Base-by-base conservation (phyloP, 2,797 vertebrate genomes). In the Varecia variegata region DNA sequence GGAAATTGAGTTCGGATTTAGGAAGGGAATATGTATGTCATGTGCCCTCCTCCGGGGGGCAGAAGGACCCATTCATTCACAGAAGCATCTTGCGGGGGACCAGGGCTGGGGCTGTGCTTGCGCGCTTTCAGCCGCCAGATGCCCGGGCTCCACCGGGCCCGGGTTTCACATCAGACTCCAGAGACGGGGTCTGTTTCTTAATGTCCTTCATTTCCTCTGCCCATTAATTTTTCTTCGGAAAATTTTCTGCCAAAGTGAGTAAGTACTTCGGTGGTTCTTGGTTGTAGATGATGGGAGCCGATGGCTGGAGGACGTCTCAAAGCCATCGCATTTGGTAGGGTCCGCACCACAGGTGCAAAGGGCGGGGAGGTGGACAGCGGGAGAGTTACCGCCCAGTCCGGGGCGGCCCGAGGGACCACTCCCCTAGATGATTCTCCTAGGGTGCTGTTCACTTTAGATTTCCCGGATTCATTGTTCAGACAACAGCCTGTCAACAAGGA, bases 181-280 rank as follows among this genome's bases (percentile, higher is more conserved):
- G 40, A 60, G 47, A 88, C 65, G 0, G 35, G 18, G 14, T 94
- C 65, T 93, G 27, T 45, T 88, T 94, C 38, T 70, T 88, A 45
- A 76, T 20, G 43, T 52, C 71, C 54, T 84, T 88, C 70, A 6
- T 94, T 92, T 96, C 50, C 71, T 95, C 67, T 77, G 67, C 52
- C 54, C 27, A 3, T 50, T 70, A 30, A 40, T 91, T 88, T 93
- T 60, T 30, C 58, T 93, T 82, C 3, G 27, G 90, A 70, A 70
- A 60, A 35, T 58, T 38, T 60, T 82, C 43, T 47, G 30, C 73
- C 40, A 0, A 79, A 79, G 23, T 43, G 18, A 50, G 21, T 27
- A 45, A 35, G 32, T 65, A 56, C 7, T 95, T 58, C 32, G 7
- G 77, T 38, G 12, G 40, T 35, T 67, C 43, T 87, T 77, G 82